Evolutionary conservation across 1,140 invertebrate species (phyloP).

Genomic region (Drosophila trapezifrons): DNA sequence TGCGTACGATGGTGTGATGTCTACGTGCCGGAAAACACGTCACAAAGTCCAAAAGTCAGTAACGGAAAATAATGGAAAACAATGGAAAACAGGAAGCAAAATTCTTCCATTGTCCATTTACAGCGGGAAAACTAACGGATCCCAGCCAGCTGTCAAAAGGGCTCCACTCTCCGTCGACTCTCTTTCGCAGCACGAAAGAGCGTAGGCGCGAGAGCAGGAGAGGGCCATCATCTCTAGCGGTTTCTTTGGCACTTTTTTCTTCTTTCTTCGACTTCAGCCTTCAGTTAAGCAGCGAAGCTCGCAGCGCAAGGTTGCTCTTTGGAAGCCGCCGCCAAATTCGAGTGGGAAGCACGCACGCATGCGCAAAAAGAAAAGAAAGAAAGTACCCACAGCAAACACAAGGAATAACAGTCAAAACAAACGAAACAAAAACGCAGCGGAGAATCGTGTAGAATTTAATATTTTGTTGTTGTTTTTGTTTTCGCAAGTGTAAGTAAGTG

Average conservation of each 20-base stretch:
- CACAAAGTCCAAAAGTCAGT: constrained; percentile 29
- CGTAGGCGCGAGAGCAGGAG: constrained; percentile 1
- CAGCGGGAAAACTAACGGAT: constrained; percentile 51
- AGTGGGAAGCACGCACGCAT: constrained; percentile 33
- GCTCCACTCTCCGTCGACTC: constrained; percentile 18
- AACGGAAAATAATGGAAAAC: not conserved
- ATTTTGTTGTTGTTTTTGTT: constrained; percentile 23
- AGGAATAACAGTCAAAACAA: constrained; percentile 20
- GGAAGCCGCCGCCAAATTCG: constrained; percentile 17
- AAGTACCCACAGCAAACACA: constrained; percentile 34
- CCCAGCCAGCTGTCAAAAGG: constrained; percentile 37
- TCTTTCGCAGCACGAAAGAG: constrained; percentile 10
- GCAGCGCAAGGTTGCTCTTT: constrained; percentile 66
- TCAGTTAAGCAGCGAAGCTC: constrained; percentile 68
- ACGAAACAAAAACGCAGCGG: constrained; percentile 22
- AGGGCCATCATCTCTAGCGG: constrained; percentile 19
- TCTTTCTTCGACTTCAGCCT: constrained; percentile 7
- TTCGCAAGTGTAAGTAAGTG: constrained; percentile 52
- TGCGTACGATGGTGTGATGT: constrained; percentile 17
- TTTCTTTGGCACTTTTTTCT: constrained; percentile 47
- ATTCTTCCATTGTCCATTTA: constrained; percentile 33
- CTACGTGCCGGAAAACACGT: constrained; percentile 78
- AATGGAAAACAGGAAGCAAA: constrained; percentile 53
- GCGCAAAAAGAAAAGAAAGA: constrained; percentile 49
- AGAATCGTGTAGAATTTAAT: constrained; percentile 21